phyloP scores from a whole-genome alignment of 92 coral and sea anemone species.

The Epizoanthus fatuus region DNA sequence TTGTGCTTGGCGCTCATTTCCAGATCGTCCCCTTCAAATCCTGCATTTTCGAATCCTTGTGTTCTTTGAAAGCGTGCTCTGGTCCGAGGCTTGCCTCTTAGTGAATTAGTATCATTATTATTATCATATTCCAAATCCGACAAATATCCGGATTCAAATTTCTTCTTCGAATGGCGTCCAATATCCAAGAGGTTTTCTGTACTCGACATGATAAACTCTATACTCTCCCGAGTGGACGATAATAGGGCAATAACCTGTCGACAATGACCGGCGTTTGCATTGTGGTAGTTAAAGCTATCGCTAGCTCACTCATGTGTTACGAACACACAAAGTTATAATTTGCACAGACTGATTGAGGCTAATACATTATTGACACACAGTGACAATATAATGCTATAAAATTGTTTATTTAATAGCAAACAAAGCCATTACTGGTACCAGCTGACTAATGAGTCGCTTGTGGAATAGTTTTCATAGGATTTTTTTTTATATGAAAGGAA shows the following conservation, averaged over 20 bases:
- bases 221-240: not conserved
- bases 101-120: not conserved
- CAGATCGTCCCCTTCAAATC: conserved; percentile 29
- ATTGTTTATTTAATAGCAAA: conserved; percentile 21
- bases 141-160: conserved; percentile 30
- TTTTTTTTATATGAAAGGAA: not conserved
- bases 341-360: not conserved
- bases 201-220: conserved; percentile 45
- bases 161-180: not conserved
- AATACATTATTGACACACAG: conserved; percentile 27
- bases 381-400: not conserved
- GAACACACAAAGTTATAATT: conserved; percentile 28
- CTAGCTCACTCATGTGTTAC: not conserved
- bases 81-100: not conserved
- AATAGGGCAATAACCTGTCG: not conserved
- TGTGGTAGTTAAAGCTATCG: not conserved
- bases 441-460: not conserved
- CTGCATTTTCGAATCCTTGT: conserved; percentile 57
- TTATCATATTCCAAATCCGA: conserved; percentile 30
- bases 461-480: not conserved
- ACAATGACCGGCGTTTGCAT: not conserved
- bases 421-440: conserved; percentile 33
- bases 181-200: conserved; percentile 60
- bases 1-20: not conserved
- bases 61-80: conserved; percentile 1